Evolutionary conservation across 2,797 vertebrate genomes (phyloP).

Genomic region (Glyptemys insculpta): DNA sequence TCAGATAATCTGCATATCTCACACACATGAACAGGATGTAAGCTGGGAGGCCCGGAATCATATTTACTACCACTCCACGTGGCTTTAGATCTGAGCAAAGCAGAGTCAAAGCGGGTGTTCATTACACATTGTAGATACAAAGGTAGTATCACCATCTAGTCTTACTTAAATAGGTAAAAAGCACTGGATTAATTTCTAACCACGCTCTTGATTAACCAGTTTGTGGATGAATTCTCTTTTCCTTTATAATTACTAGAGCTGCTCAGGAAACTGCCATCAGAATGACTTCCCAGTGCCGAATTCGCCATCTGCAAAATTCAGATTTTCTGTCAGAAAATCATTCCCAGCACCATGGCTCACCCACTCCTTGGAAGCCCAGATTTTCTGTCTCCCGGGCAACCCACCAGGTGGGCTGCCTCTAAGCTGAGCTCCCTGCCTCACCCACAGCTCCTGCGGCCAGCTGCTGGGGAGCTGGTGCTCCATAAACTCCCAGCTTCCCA

Average conservation of each 20-base stretch:
- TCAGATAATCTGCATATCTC: slow-evolving; percentile 93
- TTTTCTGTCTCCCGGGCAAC: neutral
- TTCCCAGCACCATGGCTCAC: neutral
- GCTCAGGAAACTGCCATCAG: neutral
- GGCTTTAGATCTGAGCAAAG: slow-evolving; percentile 90
- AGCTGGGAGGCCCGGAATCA: slow-evolving; percentile 93
- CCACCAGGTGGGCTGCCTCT: neutral
- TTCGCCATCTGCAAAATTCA: neutral
- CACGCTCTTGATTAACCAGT: neutral
- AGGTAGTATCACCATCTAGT: neutral
- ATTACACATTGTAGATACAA: neutral
- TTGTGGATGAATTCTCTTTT: neutral
- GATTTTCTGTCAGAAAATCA: neutral
- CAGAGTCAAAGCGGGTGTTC: neutral
- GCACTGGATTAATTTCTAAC: neutral
- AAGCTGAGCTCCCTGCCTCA: neutral
- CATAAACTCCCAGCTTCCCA: neutral
- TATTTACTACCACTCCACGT: slow-evolving; percentile 94
- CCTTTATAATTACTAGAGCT: neutral
- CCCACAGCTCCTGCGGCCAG: neutral
- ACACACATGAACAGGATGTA: slow-evolving; percentile 97
- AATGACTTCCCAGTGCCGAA: neutral
- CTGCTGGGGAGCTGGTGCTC: neutral
- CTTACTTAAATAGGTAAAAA: neutral
- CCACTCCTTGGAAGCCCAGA: neutral